Evolutionary conservation across 2,797 vertebrate species (phyloP).

Genomic region (Poeciliopsis infans): DNA sequence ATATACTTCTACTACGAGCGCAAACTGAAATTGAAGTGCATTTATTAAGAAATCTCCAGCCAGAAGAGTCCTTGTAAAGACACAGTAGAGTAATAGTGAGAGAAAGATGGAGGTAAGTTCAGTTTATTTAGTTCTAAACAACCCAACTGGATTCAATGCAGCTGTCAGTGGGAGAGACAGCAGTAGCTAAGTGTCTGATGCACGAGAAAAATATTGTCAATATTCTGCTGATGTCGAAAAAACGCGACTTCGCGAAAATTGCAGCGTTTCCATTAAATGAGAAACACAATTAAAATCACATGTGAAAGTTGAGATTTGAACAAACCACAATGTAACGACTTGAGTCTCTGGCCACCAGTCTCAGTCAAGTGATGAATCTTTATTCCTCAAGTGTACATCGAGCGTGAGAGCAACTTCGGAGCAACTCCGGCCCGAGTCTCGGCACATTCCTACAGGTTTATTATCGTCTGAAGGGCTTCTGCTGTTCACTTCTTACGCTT

Average conservation of each 20-base stretch:
- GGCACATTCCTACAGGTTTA: background rate
- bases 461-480: background rate
- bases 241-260: no score
- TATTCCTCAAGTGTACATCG: background rate
- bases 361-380: background rate
- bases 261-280: no score
- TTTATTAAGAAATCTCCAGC: no score
- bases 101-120: background rate
- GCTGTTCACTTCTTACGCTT: background rate
- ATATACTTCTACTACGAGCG: background rate
- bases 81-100: no score
- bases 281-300: no score
- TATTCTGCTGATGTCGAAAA: no score
- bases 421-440: background rate
- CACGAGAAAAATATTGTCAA: no score
- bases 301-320: no score
- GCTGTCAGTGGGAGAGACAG: no score
- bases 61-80: no score
- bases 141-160: no score
- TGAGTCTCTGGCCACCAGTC: background rate
- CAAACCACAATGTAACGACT: background rate
- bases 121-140: background rate
- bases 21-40: background rate
- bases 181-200: no score
- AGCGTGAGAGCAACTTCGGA: background rate